Conservation (phyloP, 1,140 invertebrate genomes). For the Panagrolaimus sp. region DNA sequence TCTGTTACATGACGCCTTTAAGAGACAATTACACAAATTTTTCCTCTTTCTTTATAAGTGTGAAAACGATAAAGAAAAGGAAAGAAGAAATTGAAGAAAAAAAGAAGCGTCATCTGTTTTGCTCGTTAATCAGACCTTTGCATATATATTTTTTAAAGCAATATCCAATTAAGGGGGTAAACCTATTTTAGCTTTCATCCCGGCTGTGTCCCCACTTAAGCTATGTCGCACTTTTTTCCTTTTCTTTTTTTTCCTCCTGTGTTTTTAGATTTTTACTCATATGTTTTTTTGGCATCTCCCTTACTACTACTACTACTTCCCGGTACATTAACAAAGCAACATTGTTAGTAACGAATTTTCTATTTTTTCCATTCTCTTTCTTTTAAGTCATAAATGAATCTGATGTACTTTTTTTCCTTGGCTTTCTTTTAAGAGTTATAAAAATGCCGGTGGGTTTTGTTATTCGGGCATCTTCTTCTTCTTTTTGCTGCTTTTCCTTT, state of each 20-base stretch:
- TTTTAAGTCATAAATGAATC: conserved; percentile 14
- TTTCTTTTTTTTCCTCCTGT: conserved; percentile 3
- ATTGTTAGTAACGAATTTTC: neutral
- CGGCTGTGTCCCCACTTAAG: conserved; percentile 16
- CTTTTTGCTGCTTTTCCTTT: neutral
- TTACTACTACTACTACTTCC: too few relatives aligned
- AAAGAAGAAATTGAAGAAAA: neutral
- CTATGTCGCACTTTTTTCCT: conserved; percentile 4
- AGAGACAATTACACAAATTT: neutral
- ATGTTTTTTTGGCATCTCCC: neutral
- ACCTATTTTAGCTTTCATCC: conserved; percentile 14
- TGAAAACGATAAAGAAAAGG: too few relatives aligned
- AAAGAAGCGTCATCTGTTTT: conserved; percentile 3
- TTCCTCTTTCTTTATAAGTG: too few relatives aligned
- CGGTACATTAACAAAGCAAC: neutral
- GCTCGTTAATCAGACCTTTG: conserved; percentile 18
- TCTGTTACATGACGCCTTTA: conserved; percentile 4
- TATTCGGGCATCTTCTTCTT: too few relatives aligned
- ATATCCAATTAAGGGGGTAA: conserved; percentile 17
- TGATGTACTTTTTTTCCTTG: neutral
- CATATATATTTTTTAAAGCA: conserved; percentile 3
- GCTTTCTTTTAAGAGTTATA: neutral
- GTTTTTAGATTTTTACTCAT: neutral
- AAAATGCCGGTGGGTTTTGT: conserved; percentile 12
- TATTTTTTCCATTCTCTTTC: neutral